These are phyloP conservation scores for Amia ocellicauda DNA, from an alignment of 2,113 vertebrate genomes.

Conservation along the genomic window DNA sequence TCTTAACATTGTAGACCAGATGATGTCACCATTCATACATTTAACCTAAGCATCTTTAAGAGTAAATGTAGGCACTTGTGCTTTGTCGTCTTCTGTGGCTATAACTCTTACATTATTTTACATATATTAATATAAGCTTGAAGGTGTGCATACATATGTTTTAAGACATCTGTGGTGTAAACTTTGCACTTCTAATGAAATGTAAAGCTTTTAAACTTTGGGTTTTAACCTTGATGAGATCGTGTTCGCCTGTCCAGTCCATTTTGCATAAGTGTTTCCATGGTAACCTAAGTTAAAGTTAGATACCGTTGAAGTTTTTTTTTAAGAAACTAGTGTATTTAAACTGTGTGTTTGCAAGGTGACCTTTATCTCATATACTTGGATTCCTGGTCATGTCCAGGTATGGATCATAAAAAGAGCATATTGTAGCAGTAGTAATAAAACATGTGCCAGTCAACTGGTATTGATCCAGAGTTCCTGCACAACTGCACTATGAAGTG, in stretches of 20 bases:
- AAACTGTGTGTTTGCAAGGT: not conserved
- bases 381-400: slow-evolving; percentile 7
- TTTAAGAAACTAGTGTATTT: not conserved
- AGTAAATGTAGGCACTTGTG: too few relatives aligned
- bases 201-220: too few relatives aligned
- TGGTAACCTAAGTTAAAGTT: not conserved
- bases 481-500: not conserved
- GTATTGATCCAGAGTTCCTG: not conserved
- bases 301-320: not conserved
- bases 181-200: too few relatives aligned
- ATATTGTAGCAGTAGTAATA: slow-evolving; percentile 4
- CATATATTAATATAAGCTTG: too few relatives aligned
- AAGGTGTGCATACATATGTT: too few relatives aligned
- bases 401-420: slow-evolving; percentile 5
- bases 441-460: slow-evolving; percentile 1
- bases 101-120: too few relatives aligned
- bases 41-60: too few relatives aligned
- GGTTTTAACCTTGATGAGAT: not conserved
- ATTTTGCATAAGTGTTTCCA: not conserved
- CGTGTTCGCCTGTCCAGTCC: not conserved
- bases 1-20: too few relatives aligned
- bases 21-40: too few relatives aligned
- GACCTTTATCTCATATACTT: not conserved
- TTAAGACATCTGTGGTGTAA: too few relatives aligned
- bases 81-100: too few relatives aligned